Evolutionary conservation across 2,113 vertebrate genomes (phyloP).

Genomic region (Choloepus hoffmanni): DNA sequence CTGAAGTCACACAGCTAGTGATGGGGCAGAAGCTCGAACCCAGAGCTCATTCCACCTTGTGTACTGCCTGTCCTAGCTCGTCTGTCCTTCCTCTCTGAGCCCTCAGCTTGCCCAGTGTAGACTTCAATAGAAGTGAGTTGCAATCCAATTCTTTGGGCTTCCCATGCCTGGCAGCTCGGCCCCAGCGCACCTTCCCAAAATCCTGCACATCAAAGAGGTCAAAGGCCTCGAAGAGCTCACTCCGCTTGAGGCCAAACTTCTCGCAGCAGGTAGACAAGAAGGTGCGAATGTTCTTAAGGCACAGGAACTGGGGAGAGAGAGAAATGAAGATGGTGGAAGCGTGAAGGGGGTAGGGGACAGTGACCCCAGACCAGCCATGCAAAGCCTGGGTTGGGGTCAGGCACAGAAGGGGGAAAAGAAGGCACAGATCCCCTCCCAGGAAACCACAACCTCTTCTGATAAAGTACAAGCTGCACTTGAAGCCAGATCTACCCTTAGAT

Average conservation of each 20-base stretch:
- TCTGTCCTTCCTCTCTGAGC: background rate
- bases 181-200: slow-evolving; percentile 92
- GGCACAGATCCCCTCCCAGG: too few relatives aligned
- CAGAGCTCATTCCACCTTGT: too few relatives aligned
- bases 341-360: rapidly evolving
- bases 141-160: background rate
- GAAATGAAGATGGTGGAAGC: background rate
- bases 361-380: too few relatives aligned
- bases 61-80: background rate
- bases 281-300: slow-evolving; percentile 96
- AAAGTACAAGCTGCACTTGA: background rate
- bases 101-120: background rate
- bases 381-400: too few relatives aligned
- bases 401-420: background rate
- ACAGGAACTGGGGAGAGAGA: slow-evolving; percentile 90
- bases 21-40: background rate
- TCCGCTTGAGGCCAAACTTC: slow-evolving; percentile 92
- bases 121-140: background rate
- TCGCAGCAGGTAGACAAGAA: slow-evolving; percentile 92
- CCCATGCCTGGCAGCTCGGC: background rate
- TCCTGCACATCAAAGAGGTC: slow-evolving; percentile 97
- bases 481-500: background rate
- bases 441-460: background rate
- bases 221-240: slow-evolving; percentile 95
- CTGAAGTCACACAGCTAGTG: background rate